Percentiles rank a stretch among this genome's conserved stretches.
phyloP scores from a whole-genome alignment of 1,140 invertebrate genomes.

The Sinonovacula constricta region DNA sequence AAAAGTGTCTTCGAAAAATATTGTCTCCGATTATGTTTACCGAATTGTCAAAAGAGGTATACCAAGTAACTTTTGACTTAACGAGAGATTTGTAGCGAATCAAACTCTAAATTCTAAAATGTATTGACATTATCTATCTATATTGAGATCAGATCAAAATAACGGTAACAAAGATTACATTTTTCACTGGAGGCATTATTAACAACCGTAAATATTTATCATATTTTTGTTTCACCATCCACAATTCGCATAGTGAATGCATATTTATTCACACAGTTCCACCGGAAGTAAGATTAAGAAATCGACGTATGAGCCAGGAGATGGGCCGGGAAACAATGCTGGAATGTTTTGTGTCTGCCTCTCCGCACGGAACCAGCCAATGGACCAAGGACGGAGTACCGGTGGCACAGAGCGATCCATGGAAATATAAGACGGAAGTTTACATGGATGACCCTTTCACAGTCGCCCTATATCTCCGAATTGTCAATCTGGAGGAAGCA shows the following conservation, averaged over 20 bases:
- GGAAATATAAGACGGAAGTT: constrained; percentile 88
- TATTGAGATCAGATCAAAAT: no score
- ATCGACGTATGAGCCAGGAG: constrained; percentile 66
- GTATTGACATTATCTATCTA: no score
- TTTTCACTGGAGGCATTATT: no score
- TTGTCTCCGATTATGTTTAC: no score
- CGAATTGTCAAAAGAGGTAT: no score
- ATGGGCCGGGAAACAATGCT: constrained; percentile 81
- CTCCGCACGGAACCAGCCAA: constrained; percentile 89
- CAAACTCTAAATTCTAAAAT: no score
- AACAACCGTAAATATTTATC: background rate
- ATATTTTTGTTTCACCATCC: background rate
- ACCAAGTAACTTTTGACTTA: no score
- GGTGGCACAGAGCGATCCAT: background rate
- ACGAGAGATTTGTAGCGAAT: no score
- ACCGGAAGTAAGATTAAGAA: constrained; percentile 72
- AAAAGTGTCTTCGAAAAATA: no score
- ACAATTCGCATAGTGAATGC: background rate
- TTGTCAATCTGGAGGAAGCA: constrained; percentile 86
- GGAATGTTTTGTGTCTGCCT: constrained; percentile 93
- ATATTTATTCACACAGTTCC: constrained; percentile 61
- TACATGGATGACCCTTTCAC: constrained; percentile 87
- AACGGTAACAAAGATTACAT: no score
- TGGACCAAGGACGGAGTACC: constrained; percentile 88
- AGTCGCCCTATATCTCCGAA: constrained; percentile 89